phyloP scores from a whole-genome alignment of 2,888 invertebrate species.

The Calephelis perditalis region DNA sequence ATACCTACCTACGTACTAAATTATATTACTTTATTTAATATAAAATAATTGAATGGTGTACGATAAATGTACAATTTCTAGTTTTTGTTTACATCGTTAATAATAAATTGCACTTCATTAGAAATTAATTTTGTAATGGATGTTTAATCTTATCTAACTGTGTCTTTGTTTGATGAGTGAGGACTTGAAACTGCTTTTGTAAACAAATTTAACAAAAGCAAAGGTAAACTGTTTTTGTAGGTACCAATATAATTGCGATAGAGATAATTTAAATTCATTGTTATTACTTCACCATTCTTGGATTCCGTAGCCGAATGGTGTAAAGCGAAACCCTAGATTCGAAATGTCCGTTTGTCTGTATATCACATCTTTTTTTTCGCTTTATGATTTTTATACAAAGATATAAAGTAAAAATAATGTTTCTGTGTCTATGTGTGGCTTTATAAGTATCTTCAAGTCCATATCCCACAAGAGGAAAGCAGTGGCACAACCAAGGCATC shows the following conservation, averaged over 20 bases:
- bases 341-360: too few species aligned
- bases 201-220: background rate
- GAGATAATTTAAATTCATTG: background rate
- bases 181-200: background rate
- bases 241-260: background rate
- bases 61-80: too few species aligned
- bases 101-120: background rate
- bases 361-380: too few species aligned
- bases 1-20: background rate
- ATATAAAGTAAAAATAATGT: too few species aligned
- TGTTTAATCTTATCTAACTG: slow-evolving; percentile 1
- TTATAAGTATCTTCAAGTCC: too few species aligned
- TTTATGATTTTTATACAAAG: too few species aligned
- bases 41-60: background rate
- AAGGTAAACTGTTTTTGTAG: background rate
- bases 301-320: too few species aligned
- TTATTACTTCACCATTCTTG: background rate
- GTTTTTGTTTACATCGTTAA: background rate
- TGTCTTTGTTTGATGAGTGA: background rate
- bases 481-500: too few species aligned
- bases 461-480: too few species aligned
- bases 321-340: too few species aligned
- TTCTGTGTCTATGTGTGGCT: too few species aligned
- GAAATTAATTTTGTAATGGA: background rate
- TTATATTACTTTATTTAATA: background rate